phyloP scores from a whole-genome alignment of 2,113 vertebrate species.

The Siniperca knerii region DNA sequence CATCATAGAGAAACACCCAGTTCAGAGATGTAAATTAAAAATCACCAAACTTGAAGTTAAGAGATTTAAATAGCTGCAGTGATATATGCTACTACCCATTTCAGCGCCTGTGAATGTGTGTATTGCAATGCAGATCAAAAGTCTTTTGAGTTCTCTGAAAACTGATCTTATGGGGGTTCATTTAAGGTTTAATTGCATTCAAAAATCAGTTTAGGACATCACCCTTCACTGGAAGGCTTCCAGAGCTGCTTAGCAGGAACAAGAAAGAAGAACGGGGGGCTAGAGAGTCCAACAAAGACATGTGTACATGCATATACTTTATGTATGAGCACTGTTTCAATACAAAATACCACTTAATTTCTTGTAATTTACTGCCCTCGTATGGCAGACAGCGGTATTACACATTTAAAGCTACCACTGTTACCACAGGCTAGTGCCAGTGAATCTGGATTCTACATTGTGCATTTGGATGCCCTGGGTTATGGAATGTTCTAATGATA shows the following conservation, averaged over 20 bases:
- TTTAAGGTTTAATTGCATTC: conserved; percentile 61
- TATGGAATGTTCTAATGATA: neutral
- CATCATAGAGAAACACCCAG: neutral
- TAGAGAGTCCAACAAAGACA: neutral
- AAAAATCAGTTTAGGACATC: neutral
- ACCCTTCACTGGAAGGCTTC: neutral
- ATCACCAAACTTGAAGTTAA: neutral
- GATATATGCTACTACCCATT: neutral
- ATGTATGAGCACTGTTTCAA: neutral
- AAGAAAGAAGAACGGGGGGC: neutral
- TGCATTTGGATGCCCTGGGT: neutral
- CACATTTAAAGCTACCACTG: neutral
- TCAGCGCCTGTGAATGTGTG: neutral
- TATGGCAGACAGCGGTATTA: conserved; percentile 32
- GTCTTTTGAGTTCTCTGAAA: conserved; percentile 7
- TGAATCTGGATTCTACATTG: neutral
- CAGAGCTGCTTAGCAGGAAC: neutral
- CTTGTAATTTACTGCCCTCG: conserved; percentile 29
- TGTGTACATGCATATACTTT: neutral
- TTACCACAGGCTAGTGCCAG: too few species aligned
- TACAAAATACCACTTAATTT: neutral
- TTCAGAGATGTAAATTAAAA: neutral
- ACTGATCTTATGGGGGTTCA: conserved; percentile 40
- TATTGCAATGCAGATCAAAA: neutral
- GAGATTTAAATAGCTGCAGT: neutral